phyloP scores from a whole-genome alignment of 2,888 invertebrate species.

The Sabellastarte sp. region DNA sequence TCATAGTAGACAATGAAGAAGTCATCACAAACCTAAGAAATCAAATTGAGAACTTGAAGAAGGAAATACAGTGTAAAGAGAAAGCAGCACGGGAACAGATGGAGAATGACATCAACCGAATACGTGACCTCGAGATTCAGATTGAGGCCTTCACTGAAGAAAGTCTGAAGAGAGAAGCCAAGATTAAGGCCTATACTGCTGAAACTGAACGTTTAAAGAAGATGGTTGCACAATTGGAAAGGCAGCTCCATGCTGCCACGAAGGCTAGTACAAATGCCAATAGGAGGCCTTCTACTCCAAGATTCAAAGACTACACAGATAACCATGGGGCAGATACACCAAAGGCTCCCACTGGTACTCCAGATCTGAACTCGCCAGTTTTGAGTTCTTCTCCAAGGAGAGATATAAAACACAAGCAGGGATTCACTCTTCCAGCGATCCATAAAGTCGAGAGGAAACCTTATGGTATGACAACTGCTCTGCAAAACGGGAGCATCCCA shows the following conservation, averaged over 20 bases:
- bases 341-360: too few relatives aligned
- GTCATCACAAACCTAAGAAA: neutral
- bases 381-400: too few relatives aligned
- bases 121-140: neutral
- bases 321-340: too few relatives aligned
- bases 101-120: neutral
- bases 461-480: too few relatives aligned
- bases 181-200: neutral
- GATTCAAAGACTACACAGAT: neutral
- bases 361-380: too few relatives aligned
- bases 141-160: neutral
- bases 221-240: neutral
- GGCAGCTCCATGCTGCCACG: too few relatives aligned
- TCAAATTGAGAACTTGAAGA: neutral
- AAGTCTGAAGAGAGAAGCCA: neutral
- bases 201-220: neutral
- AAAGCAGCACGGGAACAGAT: neutral
- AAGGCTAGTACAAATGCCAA: neutral
- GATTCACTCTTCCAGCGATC: too few relatives aligned
- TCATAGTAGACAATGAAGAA: neutral
- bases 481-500: too few relatives aligned
- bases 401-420: too few relatives aligned
- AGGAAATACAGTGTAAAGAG: neutral
- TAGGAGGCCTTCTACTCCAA: neutral
- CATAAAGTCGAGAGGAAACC: too few relatives aligned